Percentiles rank a stretch among this genome's conserved stretches.
These are phyloP conservation scores for Drosophila ambigua DNA, from an alignment of 1,140 invertebrate species.

Conservation along the genomic window DNA sequence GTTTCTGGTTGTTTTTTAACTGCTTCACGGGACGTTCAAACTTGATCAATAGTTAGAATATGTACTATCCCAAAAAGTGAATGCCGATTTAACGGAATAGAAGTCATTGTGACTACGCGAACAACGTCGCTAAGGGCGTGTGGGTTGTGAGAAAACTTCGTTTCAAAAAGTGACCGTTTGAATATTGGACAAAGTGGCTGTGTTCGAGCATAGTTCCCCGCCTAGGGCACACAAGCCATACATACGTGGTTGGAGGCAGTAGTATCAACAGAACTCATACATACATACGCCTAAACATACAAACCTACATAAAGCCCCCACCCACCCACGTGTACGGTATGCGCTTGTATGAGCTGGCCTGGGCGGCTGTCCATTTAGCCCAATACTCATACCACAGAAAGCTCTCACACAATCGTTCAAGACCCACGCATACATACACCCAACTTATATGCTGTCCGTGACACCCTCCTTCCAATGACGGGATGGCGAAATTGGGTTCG, in stretches of 20 bases:
- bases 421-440: conserved; percentile 43
- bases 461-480: conserved; percentile 52
- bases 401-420: conserved; percentile 57
- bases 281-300: conserved; percentile 11
- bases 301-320: conserved; percentile 14
- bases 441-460: conserved; percentile 70
- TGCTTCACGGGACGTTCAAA: too few species aligned
- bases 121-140: conserved; percentile 54
- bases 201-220: conserved; percentile 57
- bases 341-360: conserved; percentile 40
- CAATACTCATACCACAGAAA: conserved; percentile 65
- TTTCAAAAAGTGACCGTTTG: conserved; percentile 80
- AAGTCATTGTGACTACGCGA: conserved; percentile 67
- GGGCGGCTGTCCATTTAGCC: conserved; percentile 75
- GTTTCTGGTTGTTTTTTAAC: too few species aligned
- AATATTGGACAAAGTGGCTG: conserved; percentile 81
- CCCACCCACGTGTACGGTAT: conserved; percentile 19
- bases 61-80: conserved; percentile 67
- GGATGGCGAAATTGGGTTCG: conserved; percentile 74
- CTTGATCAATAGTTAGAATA: too few species aligned
- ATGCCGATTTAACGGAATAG: conserved; percentile 77
- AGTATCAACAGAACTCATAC: conserved; percentile 13
- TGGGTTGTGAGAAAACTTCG: conserved; percentile 57
- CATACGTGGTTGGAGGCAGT: conserved; percentile 50
- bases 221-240: conserved; percentile 79